A percentile compares a stretch with the other conserved stretches of the same genome.
These are phyloP conservation scores for Druceiella hillmani DNA, from an alignment of 2,888 invertebrate species.

Conservation along the genomic window DNA sequence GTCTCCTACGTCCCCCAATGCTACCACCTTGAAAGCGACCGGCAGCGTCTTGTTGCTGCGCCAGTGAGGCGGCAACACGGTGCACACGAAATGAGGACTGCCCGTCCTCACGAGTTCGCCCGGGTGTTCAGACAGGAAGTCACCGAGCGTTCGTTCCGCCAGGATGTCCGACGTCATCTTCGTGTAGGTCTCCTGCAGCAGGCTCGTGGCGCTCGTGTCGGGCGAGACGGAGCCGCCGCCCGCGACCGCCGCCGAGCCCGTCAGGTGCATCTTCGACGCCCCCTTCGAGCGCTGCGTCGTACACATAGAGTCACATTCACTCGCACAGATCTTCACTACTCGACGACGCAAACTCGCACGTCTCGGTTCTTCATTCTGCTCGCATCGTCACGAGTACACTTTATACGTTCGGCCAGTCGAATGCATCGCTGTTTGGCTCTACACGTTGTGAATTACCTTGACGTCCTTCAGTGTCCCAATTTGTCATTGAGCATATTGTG, in stretches of 20 bases:
- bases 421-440: too few relatives aligned
- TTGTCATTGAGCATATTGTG: too few relatives aligned
- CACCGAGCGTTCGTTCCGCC: constrained; percentile 80
- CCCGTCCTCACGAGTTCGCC: constrained; percentile 89
- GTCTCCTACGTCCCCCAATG: constrained; percentile 90
- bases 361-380: too few relatives aligned
- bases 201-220: constrained; percentile 61
- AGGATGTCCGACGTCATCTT: constrained; percentile 89
- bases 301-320: constrained; percentile 40
- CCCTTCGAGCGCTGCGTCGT: constrained; percentile 44
- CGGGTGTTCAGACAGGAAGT: constrained; percentile 84
- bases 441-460: too few relatives aligned
- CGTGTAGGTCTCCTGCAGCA: constrained; percentile 77
- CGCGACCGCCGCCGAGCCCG: constrained; percentile 25
- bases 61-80: constrained; percentile 94
- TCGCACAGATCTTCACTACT: constrained; percentile 32
- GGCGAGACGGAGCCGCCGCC: constrained; percentile 58
- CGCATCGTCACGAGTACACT: too few relatives aligned
- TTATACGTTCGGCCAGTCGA: too few relatives aligned
- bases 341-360: constrained; percentile 16
- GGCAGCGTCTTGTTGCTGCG: constrained; percentile 97
- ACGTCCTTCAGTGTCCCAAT: too few relatives aligned
- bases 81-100: constrained; percentile 93
- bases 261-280: constrained; percentile 51
- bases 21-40: constrained; percentile 94